Conservation (phyloP, 2,888 invertebrate species). For the Bembecia ichneumoniformis region DNA sequence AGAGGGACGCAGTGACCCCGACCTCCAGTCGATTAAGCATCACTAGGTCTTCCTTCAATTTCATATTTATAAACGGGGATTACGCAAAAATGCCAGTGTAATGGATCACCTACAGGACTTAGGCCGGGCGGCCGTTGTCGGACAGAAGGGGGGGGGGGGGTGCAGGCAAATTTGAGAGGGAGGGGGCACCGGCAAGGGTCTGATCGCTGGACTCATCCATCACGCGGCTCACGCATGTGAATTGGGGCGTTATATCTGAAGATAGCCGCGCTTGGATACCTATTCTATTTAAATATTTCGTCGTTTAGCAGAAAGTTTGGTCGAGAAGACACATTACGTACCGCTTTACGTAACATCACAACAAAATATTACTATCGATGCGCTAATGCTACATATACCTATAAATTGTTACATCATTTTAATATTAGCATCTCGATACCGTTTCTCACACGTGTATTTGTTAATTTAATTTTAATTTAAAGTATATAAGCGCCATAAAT, state of each 20-base stretch:
- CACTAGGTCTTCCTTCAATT: constrained; percentile 69
- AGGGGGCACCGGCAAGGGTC: constrained; percentile 59
- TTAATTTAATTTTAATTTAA: no score
- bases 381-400: no score
- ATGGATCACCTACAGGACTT: constrained; percentile 71
- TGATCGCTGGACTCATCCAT: constrained; percentile 71
- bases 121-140: constrained; percentile 41
- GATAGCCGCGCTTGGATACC: constrained; percentile 63
- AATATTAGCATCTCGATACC: no score
- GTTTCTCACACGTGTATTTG: no score
- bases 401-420: no score
- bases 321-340: constrained; percentile 1
- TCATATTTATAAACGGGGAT: constrained; percentile 73
- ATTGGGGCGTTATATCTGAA: constrained; percentile 70
- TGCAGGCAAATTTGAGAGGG: constrained; percentile 61
- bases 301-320: constrained; percentile 41
- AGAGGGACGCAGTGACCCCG: constrained; percentile 55
- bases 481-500: no score
- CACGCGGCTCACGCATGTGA: constrained; percentile 70
- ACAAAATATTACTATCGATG: no score
- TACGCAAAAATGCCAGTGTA: constrained; percentile 71
- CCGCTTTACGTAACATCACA: no score
- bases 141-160: constrained; percentile 33
- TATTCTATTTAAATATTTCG: constrained; percentile 63
- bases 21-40: constrained; percentile 72